Evolutionary conservation across 1,140 invertebrate genomes (phyloP).

Genomic region (Drosophila pseudoobscura): DNA sequence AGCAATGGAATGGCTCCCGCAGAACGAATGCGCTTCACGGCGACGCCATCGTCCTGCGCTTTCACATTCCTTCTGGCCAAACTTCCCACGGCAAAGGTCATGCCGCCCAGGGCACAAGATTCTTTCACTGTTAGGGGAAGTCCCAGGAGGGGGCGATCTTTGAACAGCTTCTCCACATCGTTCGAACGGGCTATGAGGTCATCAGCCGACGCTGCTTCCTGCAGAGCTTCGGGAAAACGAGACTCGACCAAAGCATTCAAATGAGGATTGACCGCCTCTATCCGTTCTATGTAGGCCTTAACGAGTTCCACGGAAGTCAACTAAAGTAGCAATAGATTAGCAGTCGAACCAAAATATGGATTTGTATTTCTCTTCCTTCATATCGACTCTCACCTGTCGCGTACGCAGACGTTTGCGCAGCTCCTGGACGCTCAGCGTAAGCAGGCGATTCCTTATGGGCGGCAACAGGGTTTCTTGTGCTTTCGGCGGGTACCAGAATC

Average conservation of each 20-base stretch:
- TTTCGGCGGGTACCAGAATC: not conserved
- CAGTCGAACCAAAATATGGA: too few relatives aligned
- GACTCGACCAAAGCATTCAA: slow-evolving; percentile 90
- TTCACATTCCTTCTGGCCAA: slow-evolving; percentile 84
- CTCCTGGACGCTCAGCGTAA: slow-evolving; percentile 46
- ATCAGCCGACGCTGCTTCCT: slow-evolving; percentile 87
- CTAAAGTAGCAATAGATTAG: slow-evolving; percentile 67
- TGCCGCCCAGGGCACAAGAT: slow-evolving; percentile 86
- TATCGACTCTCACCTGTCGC: slow-evolving; percentile 39
- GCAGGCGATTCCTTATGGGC: slow-evolving; percentile 40
- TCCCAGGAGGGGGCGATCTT: slow-evolving; percentile 87
- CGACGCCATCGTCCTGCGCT: slow-evolving; percentile 86
- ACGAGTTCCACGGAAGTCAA: slow-evolving; percentile 87
- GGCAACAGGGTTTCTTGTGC: slow-evolving; percentile 16
- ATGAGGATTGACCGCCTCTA: slow-evolving; percentile 88
- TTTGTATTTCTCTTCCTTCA: too few relatives aligned
- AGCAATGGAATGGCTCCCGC: slow-evolving; percentile 91
- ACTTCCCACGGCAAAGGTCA: slow-evolving; percentile 88
- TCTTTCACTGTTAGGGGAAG: slow-evolving; percentile 91
- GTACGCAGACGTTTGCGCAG: slow-evolving; percentile 42
- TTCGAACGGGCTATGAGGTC: slow-evolving; percentile 47
- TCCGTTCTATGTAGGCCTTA: slow-evolving; percentile 87
- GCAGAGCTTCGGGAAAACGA: slow-evolving; percentile 87
- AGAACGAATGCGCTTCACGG: slow-evolving; percentile 85
- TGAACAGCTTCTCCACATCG: slow-evolving; percentile 77